phyloP scores from a whole-genome alignment of 2,113 vertebrate genomes.

The Gopherus evgoodei region DNA sequence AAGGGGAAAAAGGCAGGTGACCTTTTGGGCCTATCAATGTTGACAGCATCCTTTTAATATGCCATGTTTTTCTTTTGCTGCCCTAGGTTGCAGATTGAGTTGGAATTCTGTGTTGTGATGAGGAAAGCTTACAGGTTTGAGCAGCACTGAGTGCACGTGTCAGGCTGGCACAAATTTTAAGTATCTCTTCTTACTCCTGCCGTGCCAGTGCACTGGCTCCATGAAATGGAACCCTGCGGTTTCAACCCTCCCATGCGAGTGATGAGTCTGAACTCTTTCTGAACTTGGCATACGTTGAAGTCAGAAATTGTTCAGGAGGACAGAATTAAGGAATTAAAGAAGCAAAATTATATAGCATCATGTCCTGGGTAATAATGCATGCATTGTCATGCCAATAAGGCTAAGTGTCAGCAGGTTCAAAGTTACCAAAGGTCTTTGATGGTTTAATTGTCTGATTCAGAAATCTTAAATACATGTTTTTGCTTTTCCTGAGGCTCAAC shows the following conservation, averaged over 20 bases:
- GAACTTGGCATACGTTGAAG: conserved; percentile 49
- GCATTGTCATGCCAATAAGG: not conserved
- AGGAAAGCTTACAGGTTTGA: not conserved
- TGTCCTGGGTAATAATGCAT: not conserved
- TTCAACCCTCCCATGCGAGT: conserved; percentile 14
- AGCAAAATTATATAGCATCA: not conserved
- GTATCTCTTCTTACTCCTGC: conserved; percentile 2
- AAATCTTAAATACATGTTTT: not conserved
- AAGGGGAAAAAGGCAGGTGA: conserved; percentile 16
- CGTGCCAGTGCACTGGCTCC: conserved; percentile 21
- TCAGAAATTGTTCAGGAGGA: conserved; percentile 53
- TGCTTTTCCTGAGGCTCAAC: not conserved
- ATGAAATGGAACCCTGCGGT: conserved; percentile 54
- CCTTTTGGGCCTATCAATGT: not conserved
- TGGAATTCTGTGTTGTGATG: not conserved
- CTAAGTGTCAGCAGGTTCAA: not conserved
- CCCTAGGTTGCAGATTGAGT: not conserved
- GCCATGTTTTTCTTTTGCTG: conserved; percentile 17
- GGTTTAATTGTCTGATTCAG: not conserved
- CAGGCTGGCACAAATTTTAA: conserved; percentile 41
- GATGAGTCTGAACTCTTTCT: conserved; percentile 53
- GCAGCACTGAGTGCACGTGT: not conserved
- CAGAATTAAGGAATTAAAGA: conserved; percentile 55
- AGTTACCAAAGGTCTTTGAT: conserved; percentile 1
- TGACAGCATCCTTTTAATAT: conserved; percentile 14